Base-by-base conservation (phyloP, 1,140 invertebrate genomes). In the Aphis craccivora region DNA sequence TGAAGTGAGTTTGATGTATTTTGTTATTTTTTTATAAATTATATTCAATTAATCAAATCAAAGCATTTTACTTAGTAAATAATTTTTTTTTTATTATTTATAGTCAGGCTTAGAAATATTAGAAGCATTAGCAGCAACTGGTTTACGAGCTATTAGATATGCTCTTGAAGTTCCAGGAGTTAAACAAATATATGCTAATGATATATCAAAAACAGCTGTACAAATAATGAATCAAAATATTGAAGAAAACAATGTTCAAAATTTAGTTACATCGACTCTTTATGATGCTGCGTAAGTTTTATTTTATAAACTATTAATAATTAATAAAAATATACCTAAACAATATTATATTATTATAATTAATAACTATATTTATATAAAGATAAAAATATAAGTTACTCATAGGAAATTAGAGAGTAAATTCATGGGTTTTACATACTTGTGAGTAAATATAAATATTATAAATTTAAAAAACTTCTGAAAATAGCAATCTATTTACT, bases 41-140 rank as follows among this genome's bases (percentile, higher is more conserved):
- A 18, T n/a, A 76, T n/a, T 76, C 1, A 76, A 86, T 45, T 45
- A 5, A 30, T 45, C 18, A 11, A 45, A 84, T 43, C 14, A 45
- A 25, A 40, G 43, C 18, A 87, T 87, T 88, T n/a, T 25, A 60
- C 14, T 90, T 14, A 53, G 1, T 67, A 43, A 25, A 48, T 22
- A 30, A 55, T 40, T 60, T n/a, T 90, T 30, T 94, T 87, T 43
- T 94, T 90, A 86, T 90, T 93, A 51, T 94, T 94, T 86, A 93
- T 94, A 97, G 95, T 95, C 96, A 94, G 97, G 97, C 23, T 95
- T 98, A 81, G 96, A 95, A 51, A 97, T 99, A 94, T 95, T 99
- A 89, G 99, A 99, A 96, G 99, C 99, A 8, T 95, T 99, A 83
- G 98, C 99, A 76, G 99, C 99, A 20, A 98, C 98, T 93, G 99